phyloP scores from a whole-genome alignment of 2,888 invertebrate genomes.

The Cancer borealis region DNA sequence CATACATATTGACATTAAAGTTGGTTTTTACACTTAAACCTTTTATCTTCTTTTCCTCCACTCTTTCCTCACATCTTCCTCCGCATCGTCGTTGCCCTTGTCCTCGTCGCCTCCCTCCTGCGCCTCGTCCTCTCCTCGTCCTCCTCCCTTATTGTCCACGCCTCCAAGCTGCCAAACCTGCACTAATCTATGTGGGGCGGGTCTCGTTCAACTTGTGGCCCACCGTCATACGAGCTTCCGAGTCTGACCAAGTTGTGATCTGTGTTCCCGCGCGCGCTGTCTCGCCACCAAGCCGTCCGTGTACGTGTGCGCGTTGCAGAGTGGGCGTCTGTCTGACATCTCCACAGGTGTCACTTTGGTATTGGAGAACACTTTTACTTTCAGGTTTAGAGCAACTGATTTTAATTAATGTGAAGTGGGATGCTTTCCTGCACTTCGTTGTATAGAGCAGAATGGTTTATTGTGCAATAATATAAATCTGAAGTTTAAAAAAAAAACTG shows the following conservation, averaged over 20 bases:
- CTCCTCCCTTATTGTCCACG: neutral
- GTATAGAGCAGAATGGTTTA: neutral
- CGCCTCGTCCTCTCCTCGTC: neutral
- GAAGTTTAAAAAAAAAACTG: neutral
- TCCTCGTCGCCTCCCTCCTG: neutral
- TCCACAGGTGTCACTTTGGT: neutral
- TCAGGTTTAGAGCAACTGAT: neutral
- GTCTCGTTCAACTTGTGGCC: conserved; percentile 24
- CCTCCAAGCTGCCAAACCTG: conserved; percentile 10
- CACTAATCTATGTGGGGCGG: conserved; percentile 24
- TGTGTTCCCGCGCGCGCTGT: neutral
- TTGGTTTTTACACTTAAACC: no score
- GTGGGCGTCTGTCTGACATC: neutral
- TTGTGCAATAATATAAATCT: neutral
- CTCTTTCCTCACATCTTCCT: no score
- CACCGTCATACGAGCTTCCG: neutral
- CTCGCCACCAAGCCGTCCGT: neutral
- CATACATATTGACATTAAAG: no score
- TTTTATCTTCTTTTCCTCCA: neutral
- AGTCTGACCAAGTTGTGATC: conserved; percentile 10
- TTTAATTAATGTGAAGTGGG: neutral
- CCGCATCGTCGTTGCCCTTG: neutral
- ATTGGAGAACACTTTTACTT: neutral
- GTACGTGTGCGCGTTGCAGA: neutral
- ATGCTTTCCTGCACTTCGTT: neutral